These are phyloP conservation scores for Haplochromis burtoni DNA, from an alignment of 2,113 vertebrate species.

Conservation along the genomic window DNA sequence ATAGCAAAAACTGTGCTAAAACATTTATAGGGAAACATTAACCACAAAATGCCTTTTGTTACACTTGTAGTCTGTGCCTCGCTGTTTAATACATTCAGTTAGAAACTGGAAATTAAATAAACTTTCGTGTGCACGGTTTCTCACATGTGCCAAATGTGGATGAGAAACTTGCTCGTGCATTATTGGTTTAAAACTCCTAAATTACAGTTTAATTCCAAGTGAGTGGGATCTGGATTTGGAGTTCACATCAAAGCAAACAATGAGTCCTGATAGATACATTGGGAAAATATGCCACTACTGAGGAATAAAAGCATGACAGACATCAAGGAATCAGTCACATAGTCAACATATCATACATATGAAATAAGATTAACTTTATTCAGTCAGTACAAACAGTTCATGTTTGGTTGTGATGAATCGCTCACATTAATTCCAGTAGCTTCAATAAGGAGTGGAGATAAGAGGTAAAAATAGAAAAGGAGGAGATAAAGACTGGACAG, in stretches of 20 bases:
- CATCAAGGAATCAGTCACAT: conserved; percentile 10
- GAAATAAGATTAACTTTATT: conserved; percentile 53
- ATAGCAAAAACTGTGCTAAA: not conserved
- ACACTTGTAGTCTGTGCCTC: not conserved
- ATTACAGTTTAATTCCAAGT: not conserved
- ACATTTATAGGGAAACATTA: not conserved
- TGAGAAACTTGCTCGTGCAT: not conserved
- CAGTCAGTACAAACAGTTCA: conserved; percentile 20
- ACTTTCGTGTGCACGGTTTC: not conserved
- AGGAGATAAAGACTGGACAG: not conserved
- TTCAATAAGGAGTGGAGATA: not conserved
- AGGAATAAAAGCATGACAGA: conserved; percentile 2
- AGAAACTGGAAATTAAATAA: not conserved
- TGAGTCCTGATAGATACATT: not conserved
- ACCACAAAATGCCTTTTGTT: not conserved
- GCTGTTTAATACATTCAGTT: not conserved
- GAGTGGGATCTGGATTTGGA: not conserved
- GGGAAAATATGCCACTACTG: not conserved
- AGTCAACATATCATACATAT: conserved; percentile 28
- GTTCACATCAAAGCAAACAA: not conserved
- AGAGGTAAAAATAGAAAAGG: not conserved
- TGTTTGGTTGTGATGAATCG: not conserved
- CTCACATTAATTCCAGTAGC: not conserved
- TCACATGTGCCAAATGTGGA: not conserved
- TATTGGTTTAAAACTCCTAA: not conserved